These are phyloP conservation scores for Myxocyprinus asiaticus DNA, from an alignment of 2,113 vertebrate species.

Conservation along the genomic window DNA sequence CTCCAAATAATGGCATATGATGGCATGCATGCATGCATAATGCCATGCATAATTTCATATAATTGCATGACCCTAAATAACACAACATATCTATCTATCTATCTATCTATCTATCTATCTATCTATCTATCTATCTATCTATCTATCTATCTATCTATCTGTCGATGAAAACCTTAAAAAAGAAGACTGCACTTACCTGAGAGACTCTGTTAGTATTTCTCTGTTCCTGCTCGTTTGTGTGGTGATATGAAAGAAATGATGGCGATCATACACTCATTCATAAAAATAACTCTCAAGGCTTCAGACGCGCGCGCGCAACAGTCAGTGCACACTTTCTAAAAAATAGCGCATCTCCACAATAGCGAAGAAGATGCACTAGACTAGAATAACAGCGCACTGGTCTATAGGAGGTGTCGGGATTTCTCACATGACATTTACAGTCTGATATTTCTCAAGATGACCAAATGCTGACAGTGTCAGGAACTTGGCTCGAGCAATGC, in stretches of 20 bases:
- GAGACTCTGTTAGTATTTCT: not conserved
- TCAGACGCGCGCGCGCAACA: not conserved
- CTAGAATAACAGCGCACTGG: no score
- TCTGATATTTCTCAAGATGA: no score
- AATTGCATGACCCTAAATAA: not conserved
- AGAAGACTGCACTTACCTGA: not conserved
- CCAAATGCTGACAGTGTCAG: not conserved
- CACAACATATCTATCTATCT: not conserved
- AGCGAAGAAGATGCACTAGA: conserved; percentile 1
- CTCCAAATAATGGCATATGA: not conserved
- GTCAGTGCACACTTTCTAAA: conserved; percentile 9
- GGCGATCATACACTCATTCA: conserved; percentile 26
- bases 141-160: conserved; percentile 14
- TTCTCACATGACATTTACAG: not conserved
- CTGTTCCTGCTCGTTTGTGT: no score
- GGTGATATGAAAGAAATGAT: not conserved
- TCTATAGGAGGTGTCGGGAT: not conserved
- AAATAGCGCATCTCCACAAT: conserved; percentile 38
- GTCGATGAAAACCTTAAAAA: no score
- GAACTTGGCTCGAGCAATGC: no score
- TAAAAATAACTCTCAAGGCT: not conserved
- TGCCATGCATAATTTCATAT: not conserved
- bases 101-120: conserved; percentile 6
- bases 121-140: conserved; percentile 22
- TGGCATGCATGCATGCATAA: conserved; percentile 2